These are phyloP conservation scores for Brachyptera putata DNA, from an alignment of 2,888 invertebrate genomes.

Conservation along the genomic window DNA sequence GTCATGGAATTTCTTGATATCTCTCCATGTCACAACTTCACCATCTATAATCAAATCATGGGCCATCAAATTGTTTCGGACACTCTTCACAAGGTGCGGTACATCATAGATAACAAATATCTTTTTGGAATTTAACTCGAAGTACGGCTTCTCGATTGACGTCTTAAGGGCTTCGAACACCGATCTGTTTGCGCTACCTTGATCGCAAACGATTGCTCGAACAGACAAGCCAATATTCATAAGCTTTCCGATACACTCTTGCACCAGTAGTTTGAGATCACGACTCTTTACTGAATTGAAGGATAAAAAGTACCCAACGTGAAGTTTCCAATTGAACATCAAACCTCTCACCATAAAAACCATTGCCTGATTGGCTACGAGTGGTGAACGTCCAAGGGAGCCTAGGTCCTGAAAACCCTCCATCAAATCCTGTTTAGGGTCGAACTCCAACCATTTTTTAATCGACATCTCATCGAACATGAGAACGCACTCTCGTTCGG, in stretches of 20 bases:
- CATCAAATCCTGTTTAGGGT: slow-evolving; percentile 32
- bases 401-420: slow-evolving; percentile 36
- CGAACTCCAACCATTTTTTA: slow-evolving; percentile 33
- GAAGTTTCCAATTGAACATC: slow-evolving; percentile 35
- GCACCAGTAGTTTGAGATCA: slow-evolving; percentile 28
- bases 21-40: slow-evolving; percentile 30
- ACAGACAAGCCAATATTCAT: slow-evolving; percentile 31
- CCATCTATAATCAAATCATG: slow-evolving; percentile 29
- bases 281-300: slow-evolving; percentile 25
- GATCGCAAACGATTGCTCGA: slow-evolving; percentile 34
- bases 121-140: slow-evolving; percentile 23
- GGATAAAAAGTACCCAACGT: slow-evolving; percentile 34
- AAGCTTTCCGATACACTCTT: slow-evolving; percentile 26
- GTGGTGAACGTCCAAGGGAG: slow-evolving; percentile 27
- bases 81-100: slow-evolving; percentile 34
- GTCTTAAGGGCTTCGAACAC: slow-evolving; percentile 33
- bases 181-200: slow-evolving; percentile 30
- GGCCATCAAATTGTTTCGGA: slow-evolving; percentile 32
- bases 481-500: slow-evolving; percentile 34
- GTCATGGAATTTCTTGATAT: slow-evolving; percentile 32
- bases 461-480: slow-evolving; percentile 37
- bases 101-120: slow-evolving; percentile 34
- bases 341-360: slow-evolving; percentile 36
- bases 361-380: slow-evolving; percentile 34
- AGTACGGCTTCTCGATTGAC: slow-evolving; percentile 30